Base-by-base conservation (phyloP, 1,140 invertebrate genomes). In the Galleria mellonella region DNA sequence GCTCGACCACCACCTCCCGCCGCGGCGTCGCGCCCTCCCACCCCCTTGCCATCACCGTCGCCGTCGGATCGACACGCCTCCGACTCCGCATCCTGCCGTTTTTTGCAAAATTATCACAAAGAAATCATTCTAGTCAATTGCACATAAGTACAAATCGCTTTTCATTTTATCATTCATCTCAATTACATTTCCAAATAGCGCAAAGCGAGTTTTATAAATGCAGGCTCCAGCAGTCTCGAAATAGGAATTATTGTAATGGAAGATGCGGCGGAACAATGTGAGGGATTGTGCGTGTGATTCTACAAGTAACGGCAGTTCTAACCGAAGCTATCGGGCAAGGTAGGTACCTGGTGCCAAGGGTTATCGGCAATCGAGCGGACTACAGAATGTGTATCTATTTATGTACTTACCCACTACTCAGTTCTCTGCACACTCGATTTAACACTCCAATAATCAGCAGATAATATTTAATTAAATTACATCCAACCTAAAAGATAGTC, bases 331-430 rank as follows among this genome's bases (percentile, higher is more conserved):
- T 73, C 62, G 62, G 36, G 39, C 52, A 51, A 58, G 40, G 60
- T 64, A 23, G 47, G 50, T 51, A 55, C 62, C 17, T 23, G 67
- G 67, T 73, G 67, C 64, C 67, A 68, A 53, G 62, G 74, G 74
- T 78, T 82, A 82, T 82, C 74, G 60, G 63, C 55, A 74, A 77
- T 81, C 73, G 61, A 58, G 60, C 52, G 60, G 61, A 58, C 54
- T 61, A 44, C 57, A 57, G 36, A 69, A 55, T 59, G 45, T 32
- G 40, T 43, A 41, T 30, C 33, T 49, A 43, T 23, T 23, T 23
- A 23, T 23, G 17, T 23, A 23, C 2, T 23, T 40, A n/a, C 17
- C 39, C 37, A 40, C 36, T 12, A 28, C 28, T 15, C 38, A 43
- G 39, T 13, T 42, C 17, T 3, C n/a, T n/a, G n/a, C n/a, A 23